phyloP scores from a whole-genome alignment of 2,888 invertebrate genomes.

The Drosophila tripunctata region DNA sequence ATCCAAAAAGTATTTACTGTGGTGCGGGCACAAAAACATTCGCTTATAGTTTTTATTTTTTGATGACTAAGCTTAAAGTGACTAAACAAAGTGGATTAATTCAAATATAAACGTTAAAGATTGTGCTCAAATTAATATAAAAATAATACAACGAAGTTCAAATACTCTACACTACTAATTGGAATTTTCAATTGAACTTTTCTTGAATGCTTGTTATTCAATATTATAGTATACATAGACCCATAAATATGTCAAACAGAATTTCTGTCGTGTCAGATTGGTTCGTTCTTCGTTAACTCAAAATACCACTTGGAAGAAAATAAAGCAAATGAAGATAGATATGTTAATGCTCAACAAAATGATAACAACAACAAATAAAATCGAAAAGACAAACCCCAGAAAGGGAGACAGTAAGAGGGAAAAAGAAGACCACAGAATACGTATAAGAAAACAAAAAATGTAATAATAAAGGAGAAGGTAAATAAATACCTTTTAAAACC shows the following conservation, averaged over 20 bases:
- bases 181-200: too few relatives aligned
- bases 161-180: slow-evolving; percentile 19
- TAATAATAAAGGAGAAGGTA: slow-evolving; percentile 31
- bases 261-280: neutral
- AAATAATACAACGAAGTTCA: neutral
- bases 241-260: neutral
- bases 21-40: too few relatives aligned
- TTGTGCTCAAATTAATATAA: neutral
- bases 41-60: too few relatives aligned
- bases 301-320: slow-evolving; percentile 2
- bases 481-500: slow-evolving; percentile 53
- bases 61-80: too few relatives aligned
- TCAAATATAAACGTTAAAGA: slow-evolving; percentile 25
- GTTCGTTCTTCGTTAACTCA: neutral
- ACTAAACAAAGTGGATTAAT: slow-evolving; percentile 30
- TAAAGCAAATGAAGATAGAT: slow-evolving; percentile 15
- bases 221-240: too few relatives aligned
- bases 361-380: slow-evolving; percentile 68
- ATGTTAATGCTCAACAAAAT: slow-evolving; percentile 39
- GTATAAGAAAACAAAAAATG: slow-evolving; percentile 20
- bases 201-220: too few relatives aligned
- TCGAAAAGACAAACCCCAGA: slow-evolving; percentile 32
- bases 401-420: slow-evolving; percentile 14
- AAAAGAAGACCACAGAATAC: slow-evolving; percentile 30
- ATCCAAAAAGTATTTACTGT: too few relatives aligned